phyloP scores from a whole-genome alignment of 1,140 invertebrate species.

The Procambarus clarkii region DNA sequence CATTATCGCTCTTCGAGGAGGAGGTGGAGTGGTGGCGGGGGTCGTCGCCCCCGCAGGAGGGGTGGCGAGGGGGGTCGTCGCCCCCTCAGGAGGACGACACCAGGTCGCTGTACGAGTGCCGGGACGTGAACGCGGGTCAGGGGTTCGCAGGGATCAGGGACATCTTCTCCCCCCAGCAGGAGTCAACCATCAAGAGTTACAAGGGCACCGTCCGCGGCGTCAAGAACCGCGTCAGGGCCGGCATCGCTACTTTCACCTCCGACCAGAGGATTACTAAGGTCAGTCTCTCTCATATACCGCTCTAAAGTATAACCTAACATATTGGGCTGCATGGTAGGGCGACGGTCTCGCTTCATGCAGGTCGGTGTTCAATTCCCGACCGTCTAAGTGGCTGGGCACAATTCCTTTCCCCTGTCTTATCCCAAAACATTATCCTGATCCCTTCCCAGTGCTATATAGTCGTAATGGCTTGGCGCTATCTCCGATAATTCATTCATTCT shows the following conservation, averaged over 20 bases:
- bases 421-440: too few species aligned
- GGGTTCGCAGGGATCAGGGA: slow-evolving; percentile 89
- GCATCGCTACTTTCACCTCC: slow-evolving; percentile 94
- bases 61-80: background rate
- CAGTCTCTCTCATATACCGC: slow-evolving; percentile 1
- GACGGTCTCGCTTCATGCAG: too few species aligned
- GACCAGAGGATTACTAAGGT: slow-evolving; percentile 80
- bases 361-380: too few species aligned
- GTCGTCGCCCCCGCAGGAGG: slow-evolving; percentile 40
- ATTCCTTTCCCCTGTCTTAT: too few species aligned
- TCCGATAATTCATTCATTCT: too few species aligned
- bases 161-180: slow-evolving; percentile 81
- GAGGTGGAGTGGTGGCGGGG: slow-evolving; percentile 25
- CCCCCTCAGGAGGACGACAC: slow-evolving; percentile 5
- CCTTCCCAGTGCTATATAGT: too few species aligned
- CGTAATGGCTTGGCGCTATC: too few species aligned
- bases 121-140: slow-evolving; percentile 80
- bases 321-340: background rate
- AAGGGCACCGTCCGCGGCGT: slow-evolving; percentile 94
- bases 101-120: slow-evolving; percentile 58
- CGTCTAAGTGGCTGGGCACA: too few species aligned
- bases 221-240: slow-evolving; percentile 93
- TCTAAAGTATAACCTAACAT: too few species aligned
- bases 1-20: slow-evolving; percentile 60
- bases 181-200: slow-evolving; percentile 87